These are phyloP conservation scores for Momotus momota DNA, from an alignment of 2,797 vertebrate genomes.

Conservation along the genomic window DNA sequence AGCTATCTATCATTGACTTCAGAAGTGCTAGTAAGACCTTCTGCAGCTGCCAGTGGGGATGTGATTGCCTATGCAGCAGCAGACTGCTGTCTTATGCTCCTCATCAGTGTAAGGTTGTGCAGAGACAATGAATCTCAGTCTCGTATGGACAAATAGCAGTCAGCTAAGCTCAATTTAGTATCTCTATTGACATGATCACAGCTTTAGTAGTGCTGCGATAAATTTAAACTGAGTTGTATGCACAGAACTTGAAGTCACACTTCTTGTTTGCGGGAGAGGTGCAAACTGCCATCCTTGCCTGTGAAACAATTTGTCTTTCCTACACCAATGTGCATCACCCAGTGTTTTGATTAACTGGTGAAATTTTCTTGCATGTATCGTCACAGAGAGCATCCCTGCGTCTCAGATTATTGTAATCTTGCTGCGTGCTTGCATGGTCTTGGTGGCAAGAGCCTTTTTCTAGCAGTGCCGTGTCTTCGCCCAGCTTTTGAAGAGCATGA, in stretches of 20 bases:
- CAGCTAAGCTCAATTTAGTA: accelerated
- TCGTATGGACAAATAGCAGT: not conserved
- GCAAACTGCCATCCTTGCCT: not conserved
- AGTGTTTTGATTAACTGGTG: not conserved
- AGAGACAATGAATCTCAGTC: not conserved
- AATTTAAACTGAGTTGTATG: not conserved
- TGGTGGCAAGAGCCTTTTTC: not conserved
- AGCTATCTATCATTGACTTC: not conserved
- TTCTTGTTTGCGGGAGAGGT: not conserved
- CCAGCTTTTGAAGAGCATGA: not conserved
- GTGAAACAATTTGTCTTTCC: not conserved
- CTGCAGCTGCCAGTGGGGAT: not conserved
- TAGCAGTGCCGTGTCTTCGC: not conserved
- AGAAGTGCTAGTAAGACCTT: not conserved
- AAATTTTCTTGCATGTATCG: not conserved
- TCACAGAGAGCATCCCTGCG: not conserved
- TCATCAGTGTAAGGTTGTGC: not conserved
- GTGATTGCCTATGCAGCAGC: not conserved
- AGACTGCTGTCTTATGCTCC: not conserved
- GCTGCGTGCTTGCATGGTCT: not conserved
- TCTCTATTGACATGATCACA: not conserved
- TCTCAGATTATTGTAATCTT: not conserved
- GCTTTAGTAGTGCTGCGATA: not conserved
- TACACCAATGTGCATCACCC: accelerated
- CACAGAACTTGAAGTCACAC: not conserved